These are phyloP conservation scores for Brachionus angularis DNA, from an alignment of 1,140 invertebrate species.

Conservation along the genomic window DNA sequence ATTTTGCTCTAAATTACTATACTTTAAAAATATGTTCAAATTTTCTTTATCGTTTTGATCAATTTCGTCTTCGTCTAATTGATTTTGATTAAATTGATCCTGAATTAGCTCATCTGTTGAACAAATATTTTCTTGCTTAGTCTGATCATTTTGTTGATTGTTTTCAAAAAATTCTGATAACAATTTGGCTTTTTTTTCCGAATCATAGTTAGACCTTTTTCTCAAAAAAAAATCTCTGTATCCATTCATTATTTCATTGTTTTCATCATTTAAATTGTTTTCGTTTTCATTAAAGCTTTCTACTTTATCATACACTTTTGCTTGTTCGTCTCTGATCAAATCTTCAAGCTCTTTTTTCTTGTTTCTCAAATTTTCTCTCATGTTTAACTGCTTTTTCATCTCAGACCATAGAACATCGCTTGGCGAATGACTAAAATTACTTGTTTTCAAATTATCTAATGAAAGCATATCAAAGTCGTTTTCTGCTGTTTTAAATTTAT, in stretches of 20 bases:
- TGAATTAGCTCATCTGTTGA: neutral
- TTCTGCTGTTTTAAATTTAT: constrained; percentile 16
- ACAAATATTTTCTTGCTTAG: neutral
- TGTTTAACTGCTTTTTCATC: constrained; percentile 22
- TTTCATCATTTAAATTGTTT: neutral
- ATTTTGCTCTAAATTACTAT: too few relatives aligned
- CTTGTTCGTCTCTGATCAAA: neutral
- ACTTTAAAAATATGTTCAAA: too few relatives aligned
- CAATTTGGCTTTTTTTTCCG: neutral
- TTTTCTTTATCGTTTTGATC: too few relatives aligned
- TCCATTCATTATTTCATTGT: constrained; percentile 7
- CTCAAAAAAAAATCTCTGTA: constrained; percentile 23
- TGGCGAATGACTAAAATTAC: neutral
- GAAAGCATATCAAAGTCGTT: constrained; percentile 17
- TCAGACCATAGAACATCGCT: constrained; percentile 17
- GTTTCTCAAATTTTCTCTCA: constrained; percentile 30
- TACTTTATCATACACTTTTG: neutral
- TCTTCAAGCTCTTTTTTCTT: constrained; percentile 22
- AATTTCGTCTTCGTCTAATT: too few relatives aligned
- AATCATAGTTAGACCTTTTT: neutral
- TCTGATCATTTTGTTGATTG: too few relatives aligned
- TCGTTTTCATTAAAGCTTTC: neutral
- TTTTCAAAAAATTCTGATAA: neutral
- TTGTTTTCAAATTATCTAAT: neutral
- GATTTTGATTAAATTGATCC: neutral